Evolutionary conservation across 2,888 invertebrate genomes (phyloP).

Genomic region (Syrphus vitripennis): DNA sequence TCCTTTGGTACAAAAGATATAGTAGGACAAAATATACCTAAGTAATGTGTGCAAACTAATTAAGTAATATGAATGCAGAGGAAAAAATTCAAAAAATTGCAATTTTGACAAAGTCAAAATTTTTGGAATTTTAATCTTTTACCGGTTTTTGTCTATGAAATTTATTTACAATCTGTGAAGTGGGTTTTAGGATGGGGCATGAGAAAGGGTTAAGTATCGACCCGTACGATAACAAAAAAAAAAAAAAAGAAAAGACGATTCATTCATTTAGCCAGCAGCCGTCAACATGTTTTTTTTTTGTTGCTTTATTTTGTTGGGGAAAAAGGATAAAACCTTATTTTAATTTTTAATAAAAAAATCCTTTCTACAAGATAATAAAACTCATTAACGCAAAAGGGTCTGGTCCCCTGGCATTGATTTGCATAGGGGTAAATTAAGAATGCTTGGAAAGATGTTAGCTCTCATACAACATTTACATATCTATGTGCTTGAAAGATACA

Average conservation of each 20-base stretch:
- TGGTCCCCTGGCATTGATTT: conserved; percentile 71
- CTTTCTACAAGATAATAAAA: conserved; percentile 72
- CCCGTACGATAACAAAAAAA: conserved; percentile 38
- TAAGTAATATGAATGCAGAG: conserved; percentile 38
- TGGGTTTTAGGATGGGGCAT: background rate
- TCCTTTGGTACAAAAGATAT: conserved; percentile 32
- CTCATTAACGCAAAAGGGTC: conserved; percentile 72
- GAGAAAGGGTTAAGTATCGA: conserved; percentile 54
- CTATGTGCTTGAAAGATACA: background rate
- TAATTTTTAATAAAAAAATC: conserved; percentile 72
- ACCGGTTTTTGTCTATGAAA: conserved; percentile 14
- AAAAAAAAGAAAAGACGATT: too few species aligned
- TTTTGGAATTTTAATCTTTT: conserved; percentile 45
- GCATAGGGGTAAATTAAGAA: conserved; percentile 72
- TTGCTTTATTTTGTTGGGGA: background rate
- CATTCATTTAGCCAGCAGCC: conserved; percentile 53
- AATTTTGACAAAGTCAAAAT: conserved; percentile 55
- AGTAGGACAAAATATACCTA: background rate
- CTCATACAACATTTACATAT: background rate
- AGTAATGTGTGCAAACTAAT: conserved; percentile 55
- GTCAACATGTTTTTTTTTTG: conserved; percentile 45
- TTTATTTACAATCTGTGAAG: conserved; percentile 2
- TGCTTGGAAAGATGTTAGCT: conserved; percentile 56
- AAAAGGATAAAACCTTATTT: conserved; percentile 66
- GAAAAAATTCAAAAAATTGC: conserved; percentile 41